Evolutionary conservation across 2,888 invertebrate species (phyloP).

Genomic region (Sympetrum striolatum): DNA sequence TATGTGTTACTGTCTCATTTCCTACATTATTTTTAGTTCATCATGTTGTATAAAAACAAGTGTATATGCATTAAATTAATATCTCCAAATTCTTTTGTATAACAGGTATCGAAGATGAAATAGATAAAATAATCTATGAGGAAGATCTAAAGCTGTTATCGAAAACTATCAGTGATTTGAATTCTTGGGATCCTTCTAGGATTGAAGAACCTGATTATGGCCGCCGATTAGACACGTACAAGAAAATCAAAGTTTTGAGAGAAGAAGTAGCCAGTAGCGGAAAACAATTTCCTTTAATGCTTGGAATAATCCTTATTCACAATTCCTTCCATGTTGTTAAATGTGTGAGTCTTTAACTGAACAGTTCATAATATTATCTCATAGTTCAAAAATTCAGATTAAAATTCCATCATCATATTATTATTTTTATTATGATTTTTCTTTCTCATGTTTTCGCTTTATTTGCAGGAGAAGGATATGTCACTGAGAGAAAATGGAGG

Average conservation of each 20-base stretch:
- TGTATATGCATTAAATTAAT: neutral
- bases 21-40: neutral
- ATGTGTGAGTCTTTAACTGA: constrained; percentile 56
- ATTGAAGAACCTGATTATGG: constrained; percentile 95
- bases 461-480: constrained; percentile 75
- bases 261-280: constrained; percentile 59
- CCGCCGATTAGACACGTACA: constrained; percentile 79
- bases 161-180: constrained; percentile 71
- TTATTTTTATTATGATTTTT: neutral
- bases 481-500: constrained; percentile 81
- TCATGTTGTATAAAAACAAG: neutral
- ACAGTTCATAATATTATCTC: too few species aligned
- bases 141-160: constrained; percentile 63
- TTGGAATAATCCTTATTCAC: constrained; percentile 77
- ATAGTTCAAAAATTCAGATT: too few species aligned
- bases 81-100: neutral
- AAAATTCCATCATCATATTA: neutral
- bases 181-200: constrained; percentile 86
- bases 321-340: constrained; percentile 82
- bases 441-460: neutral
- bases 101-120: neutral
- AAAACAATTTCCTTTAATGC: constrained; percentile 65
- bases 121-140: constrained; percentile 35
- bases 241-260: constrained; percentile 67
- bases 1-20: neutral